Percentiles rank a stretch among this genome's conserved stretches.
These are phyloP conservation scores for Chrysemys picta DNA, from an alignment of 2,113 vertebrate genomes.

Conservation along the genomic window DNA sequence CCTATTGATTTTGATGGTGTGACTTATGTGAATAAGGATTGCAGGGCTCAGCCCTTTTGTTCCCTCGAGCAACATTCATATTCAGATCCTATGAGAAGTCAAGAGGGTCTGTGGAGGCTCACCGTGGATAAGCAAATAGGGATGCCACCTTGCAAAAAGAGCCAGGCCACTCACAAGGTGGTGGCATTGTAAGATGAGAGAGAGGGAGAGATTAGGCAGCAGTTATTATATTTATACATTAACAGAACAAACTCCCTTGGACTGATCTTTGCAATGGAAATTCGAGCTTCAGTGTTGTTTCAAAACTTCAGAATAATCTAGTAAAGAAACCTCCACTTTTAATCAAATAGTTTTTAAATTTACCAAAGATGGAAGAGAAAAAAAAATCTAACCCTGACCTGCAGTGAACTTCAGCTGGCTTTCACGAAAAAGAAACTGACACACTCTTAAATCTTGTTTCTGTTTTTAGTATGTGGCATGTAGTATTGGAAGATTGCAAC, in stretches of 20 bases:
- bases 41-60: neutral
- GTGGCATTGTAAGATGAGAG: too few species aligned
- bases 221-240: too few species aligned
- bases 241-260: neutral
- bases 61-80: neutral
- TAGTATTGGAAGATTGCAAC: neutral
- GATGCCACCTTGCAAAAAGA: neutral
- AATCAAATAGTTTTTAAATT: neutral
- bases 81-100: neutral
- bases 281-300: neutral
- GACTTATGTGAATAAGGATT: neutral
- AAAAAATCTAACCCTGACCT: neutral
- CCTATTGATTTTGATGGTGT: neutral
- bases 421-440: too few species aligned
- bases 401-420: neutral
- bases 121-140: neutral
- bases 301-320: neutral
- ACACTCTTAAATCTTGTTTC: neutral
- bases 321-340: neutral
- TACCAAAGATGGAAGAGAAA: neutral
- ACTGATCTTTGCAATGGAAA: conserved; percentile 4
- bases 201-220: too few species aligned
- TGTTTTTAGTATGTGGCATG: neutral
- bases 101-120: neutral
- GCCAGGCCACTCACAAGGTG: neutral